Percentiles rank a stretch among this genome's conserved stretches.
Evolutionary conservation across 2,888 invertebrate genomes (phyloP).

Genomic region (Lacanobia wlatinum): DNA sequence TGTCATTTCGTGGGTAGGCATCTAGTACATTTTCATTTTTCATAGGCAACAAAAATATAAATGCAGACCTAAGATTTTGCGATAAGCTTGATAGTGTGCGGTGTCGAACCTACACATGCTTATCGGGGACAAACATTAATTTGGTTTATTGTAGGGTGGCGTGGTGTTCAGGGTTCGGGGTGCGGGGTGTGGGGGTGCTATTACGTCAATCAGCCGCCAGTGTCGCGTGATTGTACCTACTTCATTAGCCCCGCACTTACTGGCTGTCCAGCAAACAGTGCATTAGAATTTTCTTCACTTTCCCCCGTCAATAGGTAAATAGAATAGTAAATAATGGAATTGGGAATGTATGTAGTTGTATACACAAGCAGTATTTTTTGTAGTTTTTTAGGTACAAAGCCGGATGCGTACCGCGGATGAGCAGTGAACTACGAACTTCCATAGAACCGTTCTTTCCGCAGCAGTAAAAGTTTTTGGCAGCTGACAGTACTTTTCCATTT

Average conservation of each 20-base stretch:
- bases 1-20: background rate
- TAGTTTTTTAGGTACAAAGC: too few relatives aligned
- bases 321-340: slow-evolving; percentile 23
- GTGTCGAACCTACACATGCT: slow-evolving; percentile 72
- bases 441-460: too few relatives aligned
- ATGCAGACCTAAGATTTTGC: slow-evolving; percentile 43
- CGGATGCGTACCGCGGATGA: too few relatives aligned
- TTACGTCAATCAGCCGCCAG: slow-evolving; percentile 82
- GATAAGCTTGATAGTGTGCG: slow-evolving; percentile 65
- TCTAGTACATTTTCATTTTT: too few relatives aligned
- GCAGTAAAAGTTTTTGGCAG: too few relatives aligned
- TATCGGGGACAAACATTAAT: slow-evolving; percentile 85
- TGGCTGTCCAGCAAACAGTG: slow-evolving; percentile 61
- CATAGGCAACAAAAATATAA: slow-evolving; percentile 42
- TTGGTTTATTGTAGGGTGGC: slow-evolving; percentile 83
- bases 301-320: slow-evolving; percentile 19
- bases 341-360: background rate
- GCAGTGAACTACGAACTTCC: too few relatives aligned
- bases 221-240: slow-evolving; percentile 73
- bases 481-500: too few relatives aligned
- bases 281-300: slow-evolving; percentile 51
- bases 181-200: slow-evolving; percentile 60
- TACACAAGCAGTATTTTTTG: too few relatives aligned
- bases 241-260: slow-evolving; percentile 62
- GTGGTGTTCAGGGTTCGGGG: slow-evolving; percentile 36